Percentiles rank a stretch among this genome's conserved stretches.
These are phyloP conservation scores for Tetragonula carbonaria DNA, from an alignment of 2,888 invertebrate species.

Conservation along the genomic window DNA sequence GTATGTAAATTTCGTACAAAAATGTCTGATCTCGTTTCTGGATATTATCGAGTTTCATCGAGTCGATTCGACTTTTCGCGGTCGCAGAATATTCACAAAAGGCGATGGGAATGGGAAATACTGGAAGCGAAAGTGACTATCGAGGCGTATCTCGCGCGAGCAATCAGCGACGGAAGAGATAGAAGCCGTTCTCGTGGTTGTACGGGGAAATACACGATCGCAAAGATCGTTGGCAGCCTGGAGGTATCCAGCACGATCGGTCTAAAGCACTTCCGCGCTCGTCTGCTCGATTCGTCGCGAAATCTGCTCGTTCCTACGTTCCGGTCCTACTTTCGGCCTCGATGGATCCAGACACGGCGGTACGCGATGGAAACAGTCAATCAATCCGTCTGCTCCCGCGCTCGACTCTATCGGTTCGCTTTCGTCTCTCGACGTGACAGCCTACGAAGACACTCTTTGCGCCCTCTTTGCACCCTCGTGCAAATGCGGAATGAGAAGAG, in stretches of 20 bases:
- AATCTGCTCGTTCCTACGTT: slow-evolving; percentile 41
- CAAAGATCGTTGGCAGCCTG: slow-evolving; percentile 65
- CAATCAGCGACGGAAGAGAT: slow-evolving; percentile 31
- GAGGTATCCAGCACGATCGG: slow-evolving; percentile 75
- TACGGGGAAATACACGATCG: slow-evolving; percentile 38
- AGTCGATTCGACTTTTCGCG: slow-evolving; percentile 3
- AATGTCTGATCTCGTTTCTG: neutral
- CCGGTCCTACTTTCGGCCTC: slow-evolving; percentile 15
- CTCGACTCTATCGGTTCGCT: neutral
- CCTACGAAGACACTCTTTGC: neutral
- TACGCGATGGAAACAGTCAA: slow-evolving; percentile 61
- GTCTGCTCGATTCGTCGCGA: slow-evolving; percentile 50
- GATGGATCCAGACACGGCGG: slow-evolving; percentile 46
- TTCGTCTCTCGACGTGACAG: slow-evolving; percentile 10
- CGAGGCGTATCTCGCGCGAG: slow-evolving; percentile 19
- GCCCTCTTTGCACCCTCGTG: neutral
- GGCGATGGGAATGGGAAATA: slow-evolving; percentile 17
- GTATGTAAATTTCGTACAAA: neutral
- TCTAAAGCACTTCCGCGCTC: slow-evolving; percentile 74
- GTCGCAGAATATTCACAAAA: neutral
- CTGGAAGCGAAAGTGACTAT: slow-evolving; percentile 22
- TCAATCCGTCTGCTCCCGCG: slow-evolving; percentile 42
- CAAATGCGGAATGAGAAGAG: slow-evolving; percentile 19
- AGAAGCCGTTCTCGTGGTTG: slow-evolving; percentile 5
- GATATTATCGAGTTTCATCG: neutral